Percentiles rank a stretch among this genome's conserved stretches.
Conservation (phyloP, 2,888 invertebrate genomes). For the Acrobeloides nanus region DNA sequence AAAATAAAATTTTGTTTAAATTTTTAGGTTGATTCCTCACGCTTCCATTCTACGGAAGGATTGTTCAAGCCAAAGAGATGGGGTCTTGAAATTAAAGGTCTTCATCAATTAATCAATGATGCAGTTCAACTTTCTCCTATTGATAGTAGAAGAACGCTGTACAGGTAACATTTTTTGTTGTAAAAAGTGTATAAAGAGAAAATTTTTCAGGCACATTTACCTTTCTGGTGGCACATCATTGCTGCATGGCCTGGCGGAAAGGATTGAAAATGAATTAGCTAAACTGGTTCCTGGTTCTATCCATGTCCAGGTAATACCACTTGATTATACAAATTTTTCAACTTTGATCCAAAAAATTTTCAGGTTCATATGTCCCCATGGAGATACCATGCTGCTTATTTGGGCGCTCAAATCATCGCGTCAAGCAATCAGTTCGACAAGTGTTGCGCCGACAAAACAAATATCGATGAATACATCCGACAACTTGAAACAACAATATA, state of each 20-base stretch:
- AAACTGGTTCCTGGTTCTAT: constrained; percentile 60
- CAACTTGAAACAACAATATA: constrained; percentile 20
- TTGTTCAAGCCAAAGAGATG: constrained; percentile 61
- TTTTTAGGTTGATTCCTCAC: constrained; percentile 56
- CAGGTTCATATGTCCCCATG: constrained; percentile 55
- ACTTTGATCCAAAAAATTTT: no score
- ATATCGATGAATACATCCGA: constrained; percentile 34
- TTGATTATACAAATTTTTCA: constrained; percentile 45
- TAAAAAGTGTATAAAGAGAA: neutral
- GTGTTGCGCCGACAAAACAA: constrained; percentile 28
- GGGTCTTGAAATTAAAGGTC: constrained; percentile 61
- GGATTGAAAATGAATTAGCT: constrained; percentile 60
- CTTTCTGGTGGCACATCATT: constrained; percentile 61
- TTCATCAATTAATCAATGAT: constrained; percentile 60
- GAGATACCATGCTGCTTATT: constrained; percentile 61
- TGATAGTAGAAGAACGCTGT: constrained; percentile 57
- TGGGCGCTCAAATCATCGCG: constrained; percentile 60
- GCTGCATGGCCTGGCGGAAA: constrained; percentile 60
- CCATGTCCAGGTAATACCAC: constrained; percentile 58
- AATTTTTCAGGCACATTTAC: constrained; percentile 58
- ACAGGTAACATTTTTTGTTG: constrained; percentile 26
- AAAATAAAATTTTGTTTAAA: constrained; percentile 23
- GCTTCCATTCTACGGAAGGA: constrained; percentile 59
- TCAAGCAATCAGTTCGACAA: constrained; percentile 32
- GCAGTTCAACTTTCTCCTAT: constrained; percentile 62